These are phyloP conservation scores for Labeo catla DNA, from an alignment of 2,113 vertebrate species.

Conservation along the genomic window DNA sequence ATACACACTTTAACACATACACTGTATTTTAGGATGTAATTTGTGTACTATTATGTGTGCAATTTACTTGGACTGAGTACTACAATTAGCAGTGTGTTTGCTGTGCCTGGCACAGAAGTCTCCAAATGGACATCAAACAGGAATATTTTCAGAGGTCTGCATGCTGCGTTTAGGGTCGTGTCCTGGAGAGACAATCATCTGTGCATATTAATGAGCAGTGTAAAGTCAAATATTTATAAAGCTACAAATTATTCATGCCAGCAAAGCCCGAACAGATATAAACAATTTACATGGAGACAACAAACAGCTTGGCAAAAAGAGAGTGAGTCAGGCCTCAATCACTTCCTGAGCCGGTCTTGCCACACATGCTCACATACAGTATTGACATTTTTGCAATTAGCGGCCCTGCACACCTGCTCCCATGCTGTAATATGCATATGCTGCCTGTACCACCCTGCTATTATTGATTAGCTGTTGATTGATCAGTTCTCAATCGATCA, in stretches of 20 bases:
- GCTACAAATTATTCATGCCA: slow-evolving; percentile 80
- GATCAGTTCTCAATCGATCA: slow-evolving; percentile 39
- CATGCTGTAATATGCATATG: slow-evolving; percentile 60
- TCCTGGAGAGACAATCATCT: slow-evolving; percentile 60
- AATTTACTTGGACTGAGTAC: neutral
- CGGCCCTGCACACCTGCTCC: slow-evolving; percentile 75
- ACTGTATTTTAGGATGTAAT: slow-evolving; percentile 7
- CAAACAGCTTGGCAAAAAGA: slow-evolving; percentile 69
- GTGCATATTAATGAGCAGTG: slow-evolving; percentile 77
- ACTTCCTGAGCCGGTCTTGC: slow-evolving; percentile 2
- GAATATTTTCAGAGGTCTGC: slow-evolving; percentile 32
- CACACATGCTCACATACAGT: slow-evolving; percentile 51
- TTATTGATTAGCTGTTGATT: slow-evolving; percentile 71
- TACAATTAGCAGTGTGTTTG: slow-evolving; percentile 3
- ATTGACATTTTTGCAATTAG: slow-evolving; percentile 80
- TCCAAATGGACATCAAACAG: neutral
- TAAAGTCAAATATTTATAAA: slow-evolving; percentile 81
- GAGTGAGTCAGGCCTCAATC: slow-evolving; percentile 12
- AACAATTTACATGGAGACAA: slow-evolving; percentile 78
- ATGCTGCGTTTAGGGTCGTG: slow-evolving; percentile 31
- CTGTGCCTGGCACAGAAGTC: neutral
- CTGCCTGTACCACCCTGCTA: slow-evolving; percentile 70
- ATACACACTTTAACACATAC: neutral
- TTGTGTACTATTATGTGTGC: neutral
- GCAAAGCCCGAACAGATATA: slow-evolving; percentile 77